phyloP scores from a whole-genome alignment of 2,888 invertebrate genomes.

The Acleris cristana region DNA sequence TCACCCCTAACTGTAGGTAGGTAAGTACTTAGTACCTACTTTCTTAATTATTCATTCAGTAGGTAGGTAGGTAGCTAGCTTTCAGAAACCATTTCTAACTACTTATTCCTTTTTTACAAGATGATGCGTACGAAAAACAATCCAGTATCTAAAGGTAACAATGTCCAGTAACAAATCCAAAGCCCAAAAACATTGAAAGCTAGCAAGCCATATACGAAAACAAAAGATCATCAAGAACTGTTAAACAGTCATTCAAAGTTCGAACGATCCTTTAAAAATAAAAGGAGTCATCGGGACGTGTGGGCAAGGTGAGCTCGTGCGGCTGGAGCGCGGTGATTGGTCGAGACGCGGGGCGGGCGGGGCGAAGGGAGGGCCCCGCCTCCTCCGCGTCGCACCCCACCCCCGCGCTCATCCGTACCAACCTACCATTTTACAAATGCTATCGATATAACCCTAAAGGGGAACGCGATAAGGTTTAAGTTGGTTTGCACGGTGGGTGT shows the following conservation, averaged over 20 bases:
- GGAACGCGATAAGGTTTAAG: constrained; percentile 49
- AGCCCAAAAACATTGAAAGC: constrained; percentile 10
- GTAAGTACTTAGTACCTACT: no score
- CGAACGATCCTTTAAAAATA: constrained; percentile 37
- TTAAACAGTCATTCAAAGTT: constrained; percentile 14
- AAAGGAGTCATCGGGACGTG: constrained; percentile 75
- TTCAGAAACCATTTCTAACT: no score
- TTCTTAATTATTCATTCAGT: no score
- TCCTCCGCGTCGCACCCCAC: constrained; percentile 70
- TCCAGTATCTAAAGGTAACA: no score
- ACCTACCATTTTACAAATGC: constrained; percentile 66
- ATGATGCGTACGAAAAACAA: no score
- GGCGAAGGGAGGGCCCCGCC: constrained; percentile 70
- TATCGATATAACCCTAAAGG: constrained; percentile 56
- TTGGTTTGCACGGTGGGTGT: constrained; percentile 50
- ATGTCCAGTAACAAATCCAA: no score
- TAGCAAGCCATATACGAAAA: constrained; percentile 19
- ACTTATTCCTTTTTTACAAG: no score
- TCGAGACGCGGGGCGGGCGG: constrained; percentile 69
- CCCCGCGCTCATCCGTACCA: constrained; percentile 60
- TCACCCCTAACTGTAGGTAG: no score
- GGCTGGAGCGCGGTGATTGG: constrained; percentile 70
- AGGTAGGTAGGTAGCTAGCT: no score
- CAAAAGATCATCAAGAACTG: constrained; percentile 21
- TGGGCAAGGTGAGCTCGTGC: constrained; percentile 78